These are phyloP conservation scores for Leucopternis melanops DNA, from an alignment of 2,113 vertebrate genomes.

Conservation along the genomic window DNA sequence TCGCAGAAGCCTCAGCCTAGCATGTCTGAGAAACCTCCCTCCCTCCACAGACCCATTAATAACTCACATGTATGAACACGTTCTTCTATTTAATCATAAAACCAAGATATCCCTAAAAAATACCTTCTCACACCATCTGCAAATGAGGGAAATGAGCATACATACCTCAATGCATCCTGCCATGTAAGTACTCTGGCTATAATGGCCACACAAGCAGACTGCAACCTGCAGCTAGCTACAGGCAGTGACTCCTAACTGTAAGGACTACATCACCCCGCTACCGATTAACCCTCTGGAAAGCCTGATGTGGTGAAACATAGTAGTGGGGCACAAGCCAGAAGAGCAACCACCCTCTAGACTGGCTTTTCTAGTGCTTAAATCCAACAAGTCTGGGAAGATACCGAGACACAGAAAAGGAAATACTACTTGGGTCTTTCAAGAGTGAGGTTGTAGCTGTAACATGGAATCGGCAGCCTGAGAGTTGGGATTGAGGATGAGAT, in stretches of 20 bases:
- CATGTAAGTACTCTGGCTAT: neutral
- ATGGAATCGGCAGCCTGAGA: neutral
- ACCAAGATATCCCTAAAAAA: neutral
- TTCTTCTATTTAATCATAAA: neutral
- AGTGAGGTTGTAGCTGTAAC: neutral
- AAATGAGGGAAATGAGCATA: neutral
- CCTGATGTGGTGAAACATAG: neutral
- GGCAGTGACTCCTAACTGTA: neutral
- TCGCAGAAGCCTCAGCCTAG: neutral
- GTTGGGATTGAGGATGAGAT: neutral
- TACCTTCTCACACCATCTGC: neutral
- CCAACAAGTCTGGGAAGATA: neutral
- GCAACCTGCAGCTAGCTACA: neutral
- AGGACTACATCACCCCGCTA: rapidly evolving
- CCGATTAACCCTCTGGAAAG: neutral
- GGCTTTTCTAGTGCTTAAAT: neutral
- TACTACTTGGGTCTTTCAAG: rapidly evolving
- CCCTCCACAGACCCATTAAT: neutral
- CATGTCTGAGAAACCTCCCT: neutral
- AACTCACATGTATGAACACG: rapidly evolving
- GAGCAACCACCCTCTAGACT: neutral
- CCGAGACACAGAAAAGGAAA: neutral
- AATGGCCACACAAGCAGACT: neutral
- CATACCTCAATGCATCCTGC: neutral
- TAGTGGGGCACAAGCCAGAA: neutral